phyloP scores from a whole-genome alignment of 23 tunicate genomes.

The Ascidia mentula region DNA sequence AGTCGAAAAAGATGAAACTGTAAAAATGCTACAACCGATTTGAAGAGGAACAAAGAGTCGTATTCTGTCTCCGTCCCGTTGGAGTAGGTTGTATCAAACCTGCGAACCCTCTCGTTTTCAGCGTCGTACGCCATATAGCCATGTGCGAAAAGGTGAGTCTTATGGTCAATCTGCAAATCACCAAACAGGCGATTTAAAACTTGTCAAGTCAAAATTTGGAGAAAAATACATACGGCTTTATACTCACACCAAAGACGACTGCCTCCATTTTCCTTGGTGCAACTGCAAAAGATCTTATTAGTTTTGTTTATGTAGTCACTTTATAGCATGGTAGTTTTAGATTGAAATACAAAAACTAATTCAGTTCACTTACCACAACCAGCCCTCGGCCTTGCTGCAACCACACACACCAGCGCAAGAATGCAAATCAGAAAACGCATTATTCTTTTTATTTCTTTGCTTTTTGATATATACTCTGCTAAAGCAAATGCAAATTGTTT shows the following conservation, averaged over 20 bases:
- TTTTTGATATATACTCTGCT: too few species aligned
- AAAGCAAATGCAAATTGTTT: too few species aligned
- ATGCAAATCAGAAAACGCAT: constrained; percentile 8
- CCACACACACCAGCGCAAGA: background rate
- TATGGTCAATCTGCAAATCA: constrained; percentile 35
- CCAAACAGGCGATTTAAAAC: too few species aligned
- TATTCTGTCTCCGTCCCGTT: constrained; percentile 23
- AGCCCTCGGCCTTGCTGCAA: background rate
- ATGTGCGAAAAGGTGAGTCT: background rate
- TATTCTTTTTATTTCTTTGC: background rate
- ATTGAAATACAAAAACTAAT: too few species aligned
- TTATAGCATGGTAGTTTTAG: background rate
- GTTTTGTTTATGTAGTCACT: too few species aligned
- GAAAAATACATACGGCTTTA: background rate
- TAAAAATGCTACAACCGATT: constrained; percentile 37
- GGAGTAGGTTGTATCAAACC: constrained; percentile 11
- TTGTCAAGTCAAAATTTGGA: background rate
- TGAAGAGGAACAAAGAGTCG: constrained; percentile 31
- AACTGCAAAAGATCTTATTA: constrained; percentile 20
- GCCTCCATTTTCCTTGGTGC: constrained; percentile 32
- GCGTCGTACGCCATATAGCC: constrained; percentile 38
- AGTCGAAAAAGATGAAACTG: too few species aligned
- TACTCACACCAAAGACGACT: constrained; percentile 8
- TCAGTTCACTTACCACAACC: constrained; percentile 30
- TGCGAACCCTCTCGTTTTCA: constrained; percentile 9